Conservation (phyloP, 2,113 vertebrate species). For the Pelecanus crispus region DNA sequence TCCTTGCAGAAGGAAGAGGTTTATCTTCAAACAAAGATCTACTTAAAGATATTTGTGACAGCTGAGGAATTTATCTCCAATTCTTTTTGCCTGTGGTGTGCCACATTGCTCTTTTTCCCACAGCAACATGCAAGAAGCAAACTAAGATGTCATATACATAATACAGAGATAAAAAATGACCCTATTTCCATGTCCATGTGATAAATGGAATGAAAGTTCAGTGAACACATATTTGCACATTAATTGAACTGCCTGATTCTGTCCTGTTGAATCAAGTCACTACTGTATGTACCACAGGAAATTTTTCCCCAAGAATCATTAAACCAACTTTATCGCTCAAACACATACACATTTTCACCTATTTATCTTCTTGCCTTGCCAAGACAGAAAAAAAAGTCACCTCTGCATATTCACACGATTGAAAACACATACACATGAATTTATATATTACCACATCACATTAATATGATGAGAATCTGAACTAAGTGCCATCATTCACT, state of each 20-base stretch:
- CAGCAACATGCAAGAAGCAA: constrained; percentile 65
- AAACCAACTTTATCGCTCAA: constrained; percentile 68
- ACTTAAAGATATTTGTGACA: constrained; percentile 67
- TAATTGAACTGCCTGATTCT: constrained; percentile 76
- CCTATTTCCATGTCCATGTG: constrained; percentile 74
- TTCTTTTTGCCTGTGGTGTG: constrained; percentile 58
- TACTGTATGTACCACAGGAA: constrained; percentile 48
- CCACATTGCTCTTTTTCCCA: constrained; percentile 65
- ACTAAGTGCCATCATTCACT: background rate
- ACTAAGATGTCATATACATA: constrained; percentile 78
- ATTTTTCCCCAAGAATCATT: constrained; percentile 65
- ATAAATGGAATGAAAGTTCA: constrained; percentile 74
- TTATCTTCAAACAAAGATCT: constrained; percentile 74
- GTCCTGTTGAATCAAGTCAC: constrained; percentile 73
- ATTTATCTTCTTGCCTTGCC: constrained; percentile 60
- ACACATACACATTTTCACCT: constrained; percentile 52
- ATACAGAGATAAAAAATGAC: constrained; percentile 78
- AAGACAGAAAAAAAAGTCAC: constrained; percentile 38
- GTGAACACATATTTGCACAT: constrained; percentile 78
- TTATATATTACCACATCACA: background rate
- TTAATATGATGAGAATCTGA: background rate
- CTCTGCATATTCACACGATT: background rate
- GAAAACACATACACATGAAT: constrained; percentile 41
- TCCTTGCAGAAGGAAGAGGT: constrained; percentile 59
- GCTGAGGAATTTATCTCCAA: constrained; percentile 74